Evolutionary conservation across 2,113 vertebrate species (phyloP).

Genomic region (Ptyas mucosa): DNA sequence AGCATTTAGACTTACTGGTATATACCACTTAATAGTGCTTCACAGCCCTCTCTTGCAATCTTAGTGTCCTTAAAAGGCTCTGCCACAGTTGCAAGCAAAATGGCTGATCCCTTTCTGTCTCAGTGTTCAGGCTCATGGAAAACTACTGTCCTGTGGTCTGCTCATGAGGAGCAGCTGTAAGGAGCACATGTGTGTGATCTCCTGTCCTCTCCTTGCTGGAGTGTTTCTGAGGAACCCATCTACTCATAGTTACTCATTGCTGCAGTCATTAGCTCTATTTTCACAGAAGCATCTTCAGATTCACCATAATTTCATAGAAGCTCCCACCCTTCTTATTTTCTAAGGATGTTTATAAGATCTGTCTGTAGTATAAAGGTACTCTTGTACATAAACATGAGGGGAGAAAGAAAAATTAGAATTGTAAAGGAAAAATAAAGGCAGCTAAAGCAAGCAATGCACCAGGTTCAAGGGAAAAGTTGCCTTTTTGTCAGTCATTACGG

Average conservation of each 20-base stretch:
- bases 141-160: background rate
- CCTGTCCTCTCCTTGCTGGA: background rate
- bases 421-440: background rate
- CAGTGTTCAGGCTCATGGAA: background rate
- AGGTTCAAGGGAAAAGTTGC: background rate
- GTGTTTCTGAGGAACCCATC: background rate
- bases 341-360: background rate
- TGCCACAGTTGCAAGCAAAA: background rate
- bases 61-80: background rate
- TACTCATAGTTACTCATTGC: background rate
- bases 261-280: background rate
- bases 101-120: background rate
- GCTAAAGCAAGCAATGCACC: background rate
- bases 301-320: no score
- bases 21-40: no score
- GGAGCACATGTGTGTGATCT: background rate
- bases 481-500: background rate
- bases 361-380: background rate
- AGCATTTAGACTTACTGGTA: no score
- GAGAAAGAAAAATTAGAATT: background rate
- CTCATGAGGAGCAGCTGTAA: background rate
- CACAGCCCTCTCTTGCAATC: background rate
- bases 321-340: background rate
- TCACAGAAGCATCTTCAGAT: no score
- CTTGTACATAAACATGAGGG: background rate